Evolutionary conservation across 2,888 invertebrate species (phyloP).

Genomic region (Hartigia nigra): DNA sequence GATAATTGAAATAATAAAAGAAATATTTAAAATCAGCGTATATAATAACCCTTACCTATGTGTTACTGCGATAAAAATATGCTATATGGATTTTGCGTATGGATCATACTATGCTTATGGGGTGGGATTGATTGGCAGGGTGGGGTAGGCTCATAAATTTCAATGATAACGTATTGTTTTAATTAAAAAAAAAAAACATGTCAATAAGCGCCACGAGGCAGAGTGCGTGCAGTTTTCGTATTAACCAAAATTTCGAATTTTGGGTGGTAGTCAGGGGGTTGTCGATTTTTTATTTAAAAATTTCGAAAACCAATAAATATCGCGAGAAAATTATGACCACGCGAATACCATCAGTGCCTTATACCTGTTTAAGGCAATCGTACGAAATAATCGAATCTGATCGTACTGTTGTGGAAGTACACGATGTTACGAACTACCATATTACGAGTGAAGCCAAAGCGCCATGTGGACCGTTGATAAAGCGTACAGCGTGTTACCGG

Average conservation of each 20-base stretch:
- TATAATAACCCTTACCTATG: not conserved
- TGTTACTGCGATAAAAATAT: not conserved
- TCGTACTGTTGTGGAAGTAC: not conserved
- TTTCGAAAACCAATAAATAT: not conserved
- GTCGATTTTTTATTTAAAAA: not conserved
- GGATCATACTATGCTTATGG: not conserved
- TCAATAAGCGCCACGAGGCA: not conserved
- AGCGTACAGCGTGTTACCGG: slow-evolving; percentile 31
- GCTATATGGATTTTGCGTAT: not conserved
- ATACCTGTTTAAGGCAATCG: not conserved
- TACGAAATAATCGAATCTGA: not conserved
- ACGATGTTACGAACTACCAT: too few species aligned
- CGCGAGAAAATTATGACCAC: not conserved
- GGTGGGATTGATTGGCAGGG: not conserved
- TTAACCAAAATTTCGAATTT: not conserved
- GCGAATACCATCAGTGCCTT: not conserved
- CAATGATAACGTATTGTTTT: not conserved
- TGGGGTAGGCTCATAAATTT: not conserved
- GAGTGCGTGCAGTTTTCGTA: not conserved
- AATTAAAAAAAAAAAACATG: not conserved
- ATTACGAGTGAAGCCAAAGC: slow-evolving; percentile 1
- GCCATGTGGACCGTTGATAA: slow-evolving; percentile 32
- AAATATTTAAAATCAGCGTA: not conserved
- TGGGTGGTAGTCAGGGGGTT: not conserved
- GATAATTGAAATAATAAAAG: not conserved